Conservation (phyloP, 1,140 invertebrate genomes). For the Drosophila saltans region DNA sequence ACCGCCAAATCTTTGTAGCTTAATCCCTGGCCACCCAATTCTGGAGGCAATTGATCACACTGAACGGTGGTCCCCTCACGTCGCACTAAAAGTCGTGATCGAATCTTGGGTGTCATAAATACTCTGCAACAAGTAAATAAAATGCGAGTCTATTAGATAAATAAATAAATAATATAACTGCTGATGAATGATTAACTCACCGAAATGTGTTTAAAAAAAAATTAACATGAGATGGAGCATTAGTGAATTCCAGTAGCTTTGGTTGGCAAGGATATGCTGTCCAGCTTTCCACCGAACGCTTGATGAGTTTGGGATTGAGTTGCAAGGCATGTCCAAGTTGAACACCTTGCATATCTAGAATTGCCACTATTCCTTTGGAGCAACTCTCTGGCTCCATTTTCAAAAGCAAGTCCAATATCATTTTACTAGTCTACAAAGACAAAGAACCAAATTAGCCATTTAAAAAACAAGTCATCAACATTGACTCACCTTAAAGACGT, state of each 20-base stretch:
- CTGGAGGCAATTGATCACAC: conserved; percentile 84
- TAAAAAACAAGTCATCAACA: not conserved
- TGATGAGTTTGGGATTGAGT: conserved; percentile 85
- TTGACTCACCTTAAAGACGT: conserved; percentile 85
- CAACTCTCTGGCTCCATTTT: conserved; percentile 84
- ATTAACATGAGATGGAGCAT: conserved; percentile 88
- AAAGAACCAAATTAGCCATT: not conserved
- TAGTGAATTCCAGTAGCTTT: conserved; percentile 88
- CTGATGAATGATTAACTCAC: conserved; percentile 42
- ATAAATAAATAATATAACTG: not conserved
- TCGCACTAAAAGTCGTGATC: conserved; percentile 84
- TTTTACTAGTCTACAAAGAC: conserved; percentile 83
- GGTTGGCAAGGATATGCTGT: conserved; percentile 89
- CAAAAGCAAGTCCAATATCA: conserved; percentile 85
- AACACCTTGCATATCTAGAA: conserved; percentile 86
- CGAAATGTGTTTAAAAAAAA: conserved; percentile 88
- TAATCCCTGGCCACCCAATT: conserved; percentile 86
- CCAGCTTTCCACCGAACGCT: conserved; percentile 86
- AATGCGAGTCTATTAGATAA: not conserved
- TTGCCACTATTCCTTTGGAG: conserved; percentile 85
- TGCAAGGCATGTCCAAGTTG: conserved; percentile 86
- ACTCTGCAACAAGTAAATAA: conserved; percentile 45
- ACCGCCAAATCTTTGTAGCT: conserved; percentile 84
- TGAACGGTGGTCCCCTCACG: conserved; percentile 82
- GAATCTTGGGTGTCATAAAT: conserved; percentile 89